A percentile compares a stretch with the other conserved stretches of the same genome.
Evolutionary conservation across 2,797 vertebrate species (phyloP).

Genomic region (Acanthurus lineatus): DNA sequence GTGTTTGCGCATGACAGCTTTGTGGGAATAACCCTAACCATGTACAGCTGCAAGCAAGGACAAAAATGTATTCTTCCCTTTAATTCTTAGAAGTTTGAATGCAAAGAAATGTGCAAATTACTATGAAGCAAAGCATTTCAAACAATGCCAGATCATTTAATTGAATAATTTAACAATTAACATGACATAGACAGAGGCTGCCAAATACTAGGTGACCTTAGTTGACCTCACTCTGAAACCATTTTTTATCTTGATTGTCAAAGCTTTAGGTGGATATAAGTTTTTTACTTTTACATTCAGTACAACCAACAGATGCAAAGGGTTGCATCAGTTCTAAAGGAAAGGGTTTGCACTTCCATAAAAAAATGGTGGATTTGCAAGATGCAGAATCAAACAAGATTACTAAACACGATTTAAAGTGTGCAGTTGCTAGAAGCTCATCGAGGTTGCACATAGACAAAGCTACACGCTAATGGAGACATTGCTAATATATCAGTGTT

Average conservation of each 20-base stretch:
- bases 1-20: no score
- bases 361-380: neutral
- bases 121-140: neutral
- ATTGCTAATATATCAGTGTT: neutral
- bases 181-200: neutral
- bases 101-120: neutral
- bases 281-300: neutral
- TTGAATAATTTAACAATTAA: no score
- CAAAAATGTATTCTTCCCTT: conserved; percentile 18
- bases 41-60: neutral
- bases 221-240: neutral
- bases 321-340: neutral
- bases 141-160: neutral
- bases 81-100: conserved; percentile 16
- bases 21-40: no score
- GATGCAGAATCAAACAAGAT: neutral
- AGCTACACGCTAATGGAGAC: neutral
- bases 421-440: neutral
- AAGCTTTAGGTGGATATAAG: neutral
- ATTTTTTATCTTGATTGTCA: neutral
- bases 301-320: neutral
- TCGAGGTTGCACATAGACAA: neutral
- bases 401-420: neutral
- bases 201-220: neutral
- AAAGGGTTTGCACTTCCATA: neutral